Percentiles rank a stretch among this genome's conserved stretches.
phyloP scores from a whole-genome alignment of 2,113 vertebrate genomes.

The Atractosteus spatula region DNA sequence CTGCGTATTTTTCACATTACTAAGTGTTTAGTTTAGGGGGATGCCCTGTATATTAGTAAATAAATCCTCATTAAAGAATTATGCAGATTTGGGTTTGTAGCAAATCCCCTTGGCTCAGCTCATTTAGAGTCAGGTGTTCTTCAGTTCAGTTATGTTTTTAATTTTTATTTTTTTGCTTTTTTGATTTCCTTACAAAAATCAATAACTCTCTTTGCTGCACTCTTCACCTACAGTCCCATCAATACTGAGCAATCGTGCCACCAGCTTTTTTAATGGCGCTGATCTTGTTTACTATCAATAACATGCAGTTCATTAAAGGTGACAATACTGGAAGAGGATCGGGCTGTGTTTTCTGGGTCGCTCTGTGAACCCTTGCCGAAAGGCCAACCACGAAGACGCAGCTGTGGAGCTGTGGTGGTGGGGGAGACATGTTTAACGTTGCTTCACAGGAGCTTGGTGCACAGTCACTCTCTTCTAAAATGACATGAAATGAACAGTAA shows the following conservation, averaged over 20 bases:
- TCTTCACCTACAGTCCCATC: neutral
- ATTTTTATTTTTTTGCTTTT: too few species aligned
- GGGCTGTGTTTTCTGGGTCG: conserved; percentile 9
- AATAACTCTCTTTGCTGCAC: neutral
- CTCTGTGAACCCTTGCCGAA: neutral
- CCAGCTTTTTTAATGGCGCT: too few species aligned
- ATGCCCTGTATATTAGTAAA: too few species aligned
- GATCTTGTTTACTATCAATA: neutral
- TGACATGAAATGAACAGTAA: neutral
- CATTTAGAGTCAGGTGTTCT: too few species aligned
- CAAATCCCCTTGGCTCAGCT: too few species aligned
- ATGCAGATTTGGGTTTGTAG: too few species aligned
- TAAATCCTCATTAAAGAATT: too few species aligned
- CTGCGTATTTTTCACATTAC: too few species aligned
- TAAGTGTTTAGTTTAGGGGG: too few species aligned
- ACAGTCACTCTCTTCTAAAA: neutral
- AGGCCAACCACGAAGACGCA: neutral
- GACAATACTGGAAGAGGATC: neutral
- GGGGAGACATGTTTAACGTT: too few species aligned
- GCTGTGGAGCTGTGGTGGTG: neutral
- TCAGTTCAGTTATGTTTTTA: too few species aligned
- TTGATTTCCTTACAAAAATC: too few species aligned
- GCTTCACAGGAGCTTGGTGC: neutral
- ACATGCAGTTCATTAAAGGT: neutral
- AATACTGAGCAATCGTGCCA: neutral